These are phyloP conservation scores for Callimorpha dominula DNA, from an alignment of 2,888 invertebrate species.

Conservation along the genomic window DNA sequence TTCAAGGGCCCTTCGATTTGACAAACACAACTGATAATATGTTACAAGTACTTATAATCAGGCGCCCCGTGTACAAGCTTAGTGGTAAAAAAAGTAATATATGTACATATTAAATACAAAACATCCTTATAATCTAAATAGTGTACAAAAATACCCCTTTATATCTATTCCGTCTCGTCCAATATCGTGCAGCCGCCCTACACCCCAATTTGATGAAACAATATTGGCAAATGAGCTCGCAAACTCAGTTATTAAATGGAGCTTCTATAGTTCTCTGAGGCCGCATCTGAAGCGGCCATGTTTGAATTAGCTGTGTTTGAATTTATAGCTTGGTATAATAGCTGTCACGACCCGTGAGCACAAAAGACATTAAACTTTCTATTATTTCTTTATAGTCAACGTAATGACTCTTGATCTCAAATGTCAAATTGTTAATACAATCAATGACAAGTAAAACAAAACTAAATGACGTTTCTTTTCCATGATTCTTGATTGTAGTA, in stretches of 20 bases:
- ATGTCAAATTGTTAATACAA: not conserved
- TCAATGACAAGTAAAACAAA: not conserved
- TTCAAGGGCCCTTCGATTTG: too few relatives aligned
- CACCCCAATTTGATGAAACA: constrained; percentile 15
- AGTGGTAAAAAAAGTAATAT: too few relatives aligned
- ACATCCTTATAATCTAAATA: not conserved
- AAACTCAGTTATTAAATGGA: constrained; percentile 14
- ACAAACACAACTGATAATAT: too few relatives aligned
- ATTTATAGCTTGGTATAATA: not conserved
- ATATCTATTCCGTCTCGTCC: too few relatives aligned
- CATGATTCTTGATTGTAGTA: not conserved
- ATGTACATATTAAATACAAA: too few relatives aligned
- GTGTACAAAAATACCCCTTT: too few relatives aligned
- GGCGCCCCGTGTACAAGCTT: too few relatives aligned
- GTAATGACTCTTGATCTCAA: not conserved
- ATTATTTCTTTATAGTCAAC: not conserved
- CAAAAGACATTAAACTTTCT: not conserved
- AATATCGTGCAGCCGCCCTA: not conserved
- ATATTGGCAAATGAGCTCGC: constrained; percentile 14
- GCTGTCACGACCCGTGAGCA: not conserved
- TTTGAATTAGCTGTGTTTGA: not conserved
- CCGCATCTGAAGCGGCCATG: not conserved
- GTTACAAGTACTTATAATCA: too few relatives aligned
- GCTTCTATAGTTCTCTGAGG: not conserved
- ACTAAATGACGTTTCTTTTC: not conserved